Conservation (phyloP, 1,140 invertebrate genomes). For the Anadara kagoshimensis region DNA sequence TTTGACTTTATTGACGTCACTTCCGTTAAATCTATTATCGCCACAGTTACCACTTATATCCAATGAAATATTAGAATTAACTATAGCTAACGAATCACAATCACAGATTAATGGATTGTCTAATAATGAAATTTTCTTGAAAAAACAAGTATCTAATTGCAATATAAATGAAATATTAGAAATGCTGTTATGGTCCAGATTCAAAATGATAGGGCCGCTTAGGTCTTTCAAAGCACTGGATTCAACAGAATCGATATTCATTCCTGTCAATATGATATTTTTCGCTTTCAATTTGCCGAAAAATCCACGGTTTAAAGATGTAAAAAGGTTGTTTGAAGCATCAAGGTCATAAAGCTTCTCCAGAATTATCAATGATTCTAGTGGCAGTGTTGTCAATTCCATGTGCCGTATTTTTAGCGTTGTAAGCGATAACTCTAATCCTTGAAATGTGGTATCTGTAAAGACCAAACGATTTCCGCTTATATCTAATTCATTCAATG, state of each 20-base stretch:
- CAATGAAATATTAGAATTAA: background rate
- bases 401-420: constrained; percentile 7
- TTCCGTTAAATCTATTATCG: constrained; percentile 1
- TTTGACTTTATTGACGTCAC: too few species aligned
- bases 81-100: background rate
- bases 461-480: constrained; percentile 20
- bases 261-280: background rate
- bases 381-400: background rate
- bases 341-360: constrained; percentile 8
- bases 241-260: background rate
- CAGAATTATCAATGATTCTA: background rate
- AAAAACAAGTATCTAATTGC: background rate
- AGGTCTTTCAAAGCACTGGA: background rate
- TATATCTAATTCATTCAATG: constrained; percentile 10
- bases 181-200: constrained; percentile 8
- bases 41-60: background rate
- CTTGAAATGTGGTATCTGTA: constrained; percentile 24
- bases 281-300: background rate
- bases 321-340: constrained; percentile 7
- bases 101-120: constrained; percentile 10
- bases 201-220: background rate
- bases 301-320: background rate
- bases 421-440: constrained; percentile 13
- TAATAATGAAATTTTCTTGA: background rate
- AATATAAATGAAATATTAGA: background rate